A percentile compares a stretch with the other conserved stretches of the same genome.
phyloP scores from a whole-genome alignment of 2,797 vertebrate species.

The Mus minutoides region DNA sequence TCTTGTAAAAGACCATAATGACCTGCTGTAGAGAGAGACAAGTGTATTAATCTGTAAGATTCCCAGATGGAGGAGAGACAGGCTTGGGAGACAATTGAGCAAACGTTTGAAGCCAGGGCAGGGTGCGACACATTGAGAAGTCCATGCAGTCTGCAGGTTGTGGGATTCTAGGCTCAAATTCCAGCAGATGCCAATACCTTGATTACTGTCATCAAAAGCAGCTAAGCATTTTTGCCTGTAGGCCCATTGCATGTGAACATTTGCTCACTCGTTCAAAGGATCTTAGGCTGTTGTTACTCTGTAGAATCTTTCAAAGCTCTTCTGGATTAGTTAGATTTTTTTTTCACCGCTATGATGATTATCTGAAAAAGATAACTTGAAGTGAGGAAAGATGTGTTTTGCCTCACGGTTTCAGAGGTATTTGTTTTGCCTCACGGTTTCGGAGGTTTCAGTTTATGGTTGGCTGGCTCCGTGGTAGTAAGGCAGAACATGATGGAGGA shows the following conservation, averaged over 20 bases:
- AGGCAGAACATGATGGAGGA: neutral
- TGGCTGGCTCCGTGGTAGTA: neutral
- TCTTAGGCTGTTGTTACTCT: neutral
- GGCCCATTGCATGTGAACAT: neutral
- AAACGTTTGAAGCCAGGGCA: neutral
- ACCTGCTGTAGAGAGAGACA: neutral
- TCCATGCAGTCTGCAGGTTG: neutral
- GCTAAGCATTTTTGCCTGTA: neutral
- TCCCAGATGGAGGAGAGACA: neutral
- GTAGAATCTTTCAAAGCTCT: neutral
- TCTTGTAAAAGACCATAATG: neutral
- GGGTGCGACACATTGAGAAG: neutral
- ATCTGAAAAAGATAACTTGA: neutral
- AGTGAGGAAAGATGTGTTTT: neutral
- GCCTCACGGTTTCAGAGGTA: neutral
- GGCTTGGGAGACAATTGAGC: neutral
- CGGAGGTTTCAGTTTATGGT: neutral
- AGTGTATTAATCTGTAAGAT: neutral
- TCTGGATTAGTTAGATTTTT: neutral
- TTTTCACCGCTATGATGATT: neutral
- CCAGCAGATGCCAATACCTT: neutral
- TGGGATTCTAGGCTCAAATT: neutral
- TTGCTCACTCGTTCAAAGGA: neutral
- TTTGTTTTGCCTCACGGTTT: neutral
- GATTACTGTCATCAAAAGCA: neutral